A percentile compares a stretch with the other conserved stretches of the same genome.
Conservation (phyloP, 2,113 vertebrate species). For the Daubentonia madagascariensis region DNA sequence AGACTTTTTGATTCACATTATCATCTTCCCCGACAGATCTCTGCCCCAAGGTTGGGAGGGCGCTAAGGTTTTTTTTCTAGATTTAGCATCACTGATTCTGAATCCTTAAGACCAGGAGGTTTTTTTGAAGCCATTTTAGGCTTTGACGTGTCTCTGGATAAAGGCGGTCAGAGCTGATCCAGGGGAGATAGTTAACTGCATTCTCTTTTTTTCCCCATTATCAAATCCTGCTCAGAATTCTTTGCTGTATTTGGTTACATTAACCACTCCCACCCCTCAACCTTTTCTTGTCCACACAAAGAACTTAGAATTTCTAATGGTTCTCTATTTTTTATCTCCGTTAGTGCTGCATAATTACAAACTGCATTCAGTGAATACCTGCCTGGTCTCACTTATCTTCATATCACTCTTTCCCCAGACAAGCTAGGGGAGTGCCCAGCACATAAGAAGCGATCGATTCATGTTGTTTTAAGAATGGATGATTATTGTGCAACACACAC, state of each 20-base stretch:
- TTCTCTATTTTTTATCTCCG: neutral
- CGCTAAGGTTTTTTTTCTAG: neutral
- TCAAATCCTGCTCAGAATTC: constrained; percentile 3
- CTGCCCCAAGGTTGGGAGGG: neutral
- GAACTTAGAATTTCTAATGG: neutral
- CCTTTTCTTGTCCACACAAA: neutral
- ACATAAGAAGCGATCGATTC: neutral
- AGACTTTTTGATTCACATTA: neutral
- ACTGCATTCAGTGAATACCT: neutral
- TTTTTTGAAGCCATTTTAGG: neutral
- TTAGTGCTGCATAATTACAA: neutral
- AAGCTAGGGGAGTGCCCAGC: neutral
- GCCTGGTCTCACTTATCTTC: neutral
- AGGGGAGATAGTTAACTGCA: neutral
- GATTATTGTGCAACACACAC: neutral
- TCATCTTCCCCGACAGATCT: neutral
- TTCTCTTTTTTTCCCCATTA: neutral
- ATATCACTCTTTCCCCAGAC: accelerated
- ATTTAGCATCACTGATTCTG: neutral
- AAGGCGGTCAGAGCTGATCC: neutral
- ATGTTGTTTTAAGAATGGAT: neutral
- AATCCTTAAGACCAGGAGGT: neutral
- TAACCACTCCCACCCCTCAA: neutral
- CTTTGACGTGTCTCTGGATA: constrained; percentile 1
- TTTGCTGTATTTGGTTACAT: neutral